Evolutionary conservation across 2,797 vertebrate genomes (phyloP).

Genomic region (Schizopygopsis malacanthus): DNA sequence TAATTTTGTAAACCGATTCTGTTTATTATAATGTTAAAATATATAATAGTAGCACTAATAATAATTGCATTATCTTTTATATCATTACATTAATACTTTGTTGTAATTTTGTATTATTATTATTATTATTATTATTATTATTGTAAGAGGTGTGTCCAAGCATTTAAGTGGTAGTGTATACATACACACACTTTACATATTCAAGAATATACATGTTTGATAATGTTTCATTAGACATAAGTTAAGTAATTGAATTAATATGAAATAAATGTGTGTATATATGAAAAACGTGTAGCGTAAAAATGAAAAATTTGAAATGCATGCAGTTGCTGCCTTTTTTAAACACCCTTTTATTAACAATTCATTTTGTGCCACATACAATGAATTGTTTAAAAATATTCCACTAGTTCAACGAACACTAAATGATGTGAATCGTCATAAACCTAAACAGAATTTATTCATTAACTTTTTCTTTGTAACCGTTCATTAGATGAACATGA

Average conservation of each 20-base stretch:
- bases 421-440: background rate
- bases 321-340: constrained; percentile 10
- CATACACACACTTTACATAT: background rate
- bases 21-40: background rate
- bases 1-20: background rate
- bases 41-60: background rate
- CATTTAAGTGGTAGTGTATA: background rate
- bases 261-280: background rate
- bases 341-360: background rate
- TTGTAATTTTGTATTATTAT: background rate
- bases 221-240: background rate
- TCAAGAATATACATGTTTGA: background rate
- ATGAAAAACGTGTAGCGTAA: background rate
- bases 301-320: background rate
- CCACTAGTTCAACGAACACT: background rate
- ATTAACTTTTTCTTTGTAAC: constrained; percentile 24
- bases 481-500: constrained; percentile 32
- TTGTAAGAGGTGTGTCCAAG: constrained; percentile 2
- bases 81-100: background rate
- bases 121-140: background rate
- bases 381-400: background rate
- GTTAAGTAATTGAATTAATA: background rate
- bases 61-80: too few species aligned
- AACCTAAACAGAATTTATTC: constrained; percentile 8
- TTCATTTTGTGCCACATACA: background rate